A percentile compares a stretch with the other conserved stretches of the same genome.
phyloP scores from a whole-genome alignment of 1,140 invertebrate genomes.

The Eupristina koningsbergeri region DNA sequence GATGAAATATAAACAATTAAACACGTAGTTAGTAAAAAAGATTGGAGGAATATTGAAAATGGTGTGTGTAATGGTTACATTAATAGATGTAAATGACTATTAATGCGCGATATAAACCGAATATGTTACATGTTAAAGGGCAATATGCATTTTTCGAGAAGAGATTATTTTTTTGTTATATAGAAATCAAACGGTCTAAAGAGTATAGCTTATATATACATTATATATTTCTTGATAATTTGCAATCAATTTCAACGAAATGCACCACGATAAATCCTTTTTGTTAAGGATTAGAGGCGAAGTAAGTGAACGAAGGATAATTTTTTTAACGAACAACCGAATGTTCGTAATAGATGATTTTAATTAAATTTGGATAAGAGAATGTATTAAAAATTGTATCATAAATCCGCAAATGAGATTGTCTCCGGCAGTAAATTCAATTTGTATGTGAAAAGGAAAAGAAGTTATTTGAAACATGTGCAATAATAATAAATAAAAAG shows the following conservation, averaged over 20 bases:
- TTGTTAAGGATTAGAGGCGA: conserved; percentile 42
- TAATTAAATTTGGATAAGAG: conserved; percentile 42
- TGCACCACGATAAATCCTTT: conserved; percentile 48
- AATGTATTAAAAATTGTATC: conserved; percentile 50
- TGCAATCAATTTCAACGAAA: conserved; percentile 53
- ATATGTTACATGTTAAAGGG: conserved; percentile 52
- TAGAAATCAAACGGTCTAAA: conserved; percentile 53
- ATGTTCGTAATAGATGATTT: conserved; percentile 47
- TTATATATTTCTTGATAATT: conserved; percentile 46
- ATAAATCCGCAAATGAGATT: conserved; percentile 50
- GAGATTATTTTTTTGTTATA: conserved; percentile 56
- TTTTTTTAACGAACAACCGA: conserved; percentile 45
- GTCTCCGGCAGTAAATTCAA: conserved; percentile 47
- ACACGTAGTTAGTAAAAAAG: conserved; percentile 59
- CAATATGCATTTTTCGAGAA: conserved; percentile 52
- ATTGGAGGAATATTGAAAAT: conserved; percentile 57
- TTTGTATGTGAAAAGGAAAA: conserved; percentile 44
- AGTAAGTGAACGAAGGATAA: conserved; percentile 39
- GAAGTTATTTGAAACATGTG: conserved; percentile 46
- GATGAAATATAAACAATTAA: conserved; percentile 65
- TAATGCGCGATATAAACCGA: conserved; percentile 49
- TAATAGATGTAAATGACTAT: conserved; percentile 56
- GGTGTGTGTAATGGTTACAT: conserved; percentile 59
- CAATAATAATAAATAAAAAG: conserved; percentile 51
- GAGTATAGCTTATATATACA: conserved; percentile 46